Conservation (phyloP, 2,888 invertebrate species). For the Drosophila antonietae region DNA sequence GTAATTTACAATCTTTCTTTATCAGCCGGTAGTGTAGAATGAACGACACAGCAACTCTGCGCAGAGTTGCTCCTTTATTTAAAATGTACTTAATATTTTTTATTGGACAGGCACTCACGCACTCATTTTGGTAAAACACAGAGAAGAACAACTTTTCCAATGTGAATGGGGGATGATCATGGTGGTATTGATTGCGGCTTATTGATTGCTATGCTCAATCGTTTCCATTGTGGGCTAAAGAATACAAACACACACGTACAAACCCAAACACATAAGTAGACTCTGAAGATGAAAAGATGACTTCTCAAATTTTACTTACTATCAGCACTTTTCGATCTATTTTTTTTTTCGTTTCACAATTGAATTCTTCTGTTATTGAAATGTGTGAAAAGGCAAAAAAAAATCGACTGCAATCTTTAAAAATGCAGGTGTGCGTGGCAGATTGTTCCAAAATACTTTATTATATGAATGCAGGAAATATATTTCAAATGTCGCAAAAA, state of each 20-base stretch:
- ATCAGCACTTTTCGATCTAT: slow-evolving; percentile 37
- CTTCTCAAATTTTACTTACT: slow-evolving; percentile 47
- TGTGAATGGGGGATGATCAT: slow-evolving; percentile 19
- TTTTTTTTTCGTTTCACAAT: slow-evolving; percentile 3
- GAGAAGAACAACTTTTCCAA: slow-evolving; percentile 10
- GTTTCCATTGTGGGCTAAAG: slow-evolving; percentile 10
- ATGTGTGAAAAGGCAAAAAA: slow-evolving; percentile 34
- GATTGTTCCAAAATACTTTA: slow-evolving; percentile 1
- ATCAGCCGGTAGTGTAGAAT: too few relatives aligned
- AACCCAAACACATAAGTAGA: background rate
- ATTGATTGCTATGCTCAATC: slow-evolving; percentile 24
- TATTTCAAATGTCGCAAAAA: background rate
- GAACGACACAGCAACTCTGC: too few relatives aligned
- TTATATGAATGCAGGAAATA: background rate
- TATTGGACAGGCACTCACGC: background rate
- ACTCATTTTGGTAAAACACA: slow-evolving; percentile 1
- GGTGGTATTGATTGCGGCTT: slow-evolving; percentile 18
- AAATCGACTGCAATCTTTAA: slow-evolving; percentile 18
- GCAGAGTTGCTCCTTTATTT: too few relatives aligned
- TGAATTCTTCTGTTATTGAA: slow-evolving; percentile 20
- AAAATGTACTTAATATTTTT: too few relatives aligned
- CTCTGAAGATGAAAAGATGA: slow-evolving; percentile 24
- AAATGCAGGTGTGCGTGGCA: slow-evolving; percentile 35
- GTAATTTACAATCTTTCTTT: too few relatives aligned
- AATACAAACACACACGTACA: slow-evolving; percentile 2